Evolutionary conservation across 2,113 vertebrate genomes (phyloP), one percentile per base, ranked within the genome.

Genomic region (Charina bottae): DNA sequence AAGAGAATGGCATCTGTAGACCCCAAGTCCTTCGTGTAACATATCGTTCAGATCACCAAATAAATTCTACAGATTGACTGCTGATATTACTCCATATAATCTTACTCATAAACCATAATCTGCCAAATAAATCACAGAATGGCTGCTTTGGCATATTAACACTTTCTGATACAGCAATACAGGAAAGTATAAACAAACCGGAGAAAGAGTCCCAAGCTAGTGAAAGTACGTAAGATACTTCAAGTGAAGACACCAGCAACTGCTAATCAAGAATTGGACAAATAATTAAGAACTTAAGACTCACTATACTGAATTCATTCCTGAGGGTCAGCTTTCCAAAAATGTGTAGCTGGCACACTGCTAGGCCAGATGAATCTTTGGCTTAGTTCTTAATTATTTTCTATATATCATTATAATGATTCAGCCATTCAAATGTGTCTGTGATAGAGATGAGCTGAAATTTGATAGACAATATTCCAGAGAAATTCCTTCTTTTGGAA

Each of bases 81-180:
- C 83, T 96, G 0, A 97, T 98, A 95, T 98, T 98, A 87, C 90
- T 96, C 89, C 98, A 97, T 54, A 98, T 96, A 4, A 98, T 96
- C 93, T 96, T 96, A 95, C 97, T 98, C 88, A 99, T 91, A 60
- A 99, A 97, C 91, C 97, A 96, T 96, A 13, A 98, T 97, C 98
- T 98, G 85, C 46, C 90, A 15, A 85, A 90, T 0, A 84, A 93
- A 17, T 62, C 26, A 72, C 46, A 92, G 60, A 59, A 95, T 83
- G 26, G 28, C 26, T 21, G 23, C 62, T 93, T 94, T 33, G 6
- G 53, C 53, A 55, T 1, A 0, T 64, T 87, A 93, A 56, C 92
- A 89, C 49, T 13, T 49, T 7, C 26, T 19, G 2, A 46, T 42
- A 88, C 2, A 19, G 64, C 49, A 21, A 49, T 85, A 33, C 59